phyloP scores from a whole-genome alignment of 2,797 vertebrate species.

The Odontamblyopus rebecca region DNA sequence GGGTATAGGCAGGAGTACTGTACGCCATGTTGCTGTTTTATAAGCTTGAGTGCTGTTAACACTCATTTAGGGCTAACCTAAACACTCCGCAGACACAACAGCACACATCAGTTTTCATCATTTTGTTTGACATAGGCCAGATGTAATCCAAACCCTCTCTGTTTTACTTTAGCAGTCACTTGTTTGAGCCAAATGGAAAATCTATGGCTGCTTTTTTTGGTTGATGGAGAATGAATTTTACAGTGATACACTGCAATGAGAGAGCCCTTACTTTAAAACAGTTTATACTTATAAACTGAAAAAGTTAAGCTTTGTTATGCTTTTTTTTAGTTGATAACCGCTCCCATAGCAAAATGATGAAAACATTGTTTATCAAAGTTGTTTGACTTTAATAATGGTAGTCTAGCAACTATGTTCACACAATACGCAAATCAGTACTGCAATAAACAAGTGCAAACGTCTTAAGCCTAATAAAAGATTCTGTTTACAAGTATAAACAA shows the following conservation, averaged over 20 bases:
- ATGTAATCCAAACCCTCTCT: constrained; percentile 53
- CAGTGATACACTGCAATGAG: constrained; percentile 18
- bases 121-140: constrained; percentile 52
- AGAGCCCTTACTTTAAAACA: constrained; percentile 20
- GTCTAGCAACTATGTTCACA: constrained; percentile 22
- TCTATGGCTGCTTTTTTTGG: constrained; percentile 42
- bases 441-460: constrained; percentile 42
- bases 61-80: constrained; percentile 32
- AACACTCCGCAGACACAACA: constrained; percentile 49
- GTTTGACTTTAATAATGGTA: constrained; percentile 36
- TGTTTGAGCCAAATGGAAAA: constrained; percentile 52
- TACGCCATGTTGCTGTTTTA: constrained; percentile 18
- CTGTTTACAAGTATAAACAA: constrained; percentile 43
- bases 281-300: neutral
- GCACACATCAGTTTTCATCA: constrained; percentile 43
- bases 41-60: constrained; percentile 27
- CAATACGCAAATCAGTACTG: constrained; percentile 44
- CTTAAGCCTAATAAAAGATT: constrained; percentile 45
- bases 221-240: constrained; percentile 30
- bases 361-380: constrained; percentile 40
- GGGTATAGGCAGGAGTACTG: constrained; percentile 4
- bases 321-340: constrained; percentile 24
- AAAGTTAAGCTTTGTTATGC: constrained; percentile 5
- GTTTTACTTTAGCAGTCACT: constrained; percentile 50
- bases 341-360: constrained; percentile 24